phyloP scores from a whole-genome alignment of 37 sponge, comb jelly and placozoan species.

The Spongia lamella region DNA sequence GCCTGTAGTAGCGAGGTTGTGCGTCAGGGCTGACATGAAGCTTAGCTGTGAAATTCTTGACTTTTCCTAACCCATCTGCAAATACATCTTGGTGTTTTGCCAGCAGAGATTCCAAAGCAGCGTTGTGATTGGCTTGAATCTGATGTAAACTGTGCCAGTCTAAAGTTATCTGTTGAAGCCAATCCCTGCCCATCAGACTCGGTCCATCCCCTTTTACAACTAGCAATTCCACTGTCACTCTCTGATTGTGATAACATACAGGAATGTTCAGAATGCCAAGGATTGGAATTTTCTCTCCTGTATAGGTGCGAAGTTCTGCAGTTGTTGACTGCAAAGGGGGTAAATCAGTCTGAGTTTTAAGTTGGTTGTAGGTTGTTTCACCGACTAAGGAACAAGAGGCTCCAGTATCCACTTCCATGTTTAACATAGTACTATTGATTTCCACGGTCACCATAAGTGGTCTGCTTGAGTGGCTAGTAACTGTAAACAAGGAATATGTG shows the following conservation, averaged over 20 bases:
- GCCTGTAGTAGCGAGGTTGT: conserved; percentile 7
- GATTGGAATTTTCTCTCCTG: conserved; percentile 23
- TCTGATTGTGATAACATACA: conserved; percentile 3
- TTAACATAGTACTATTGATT: background rate
- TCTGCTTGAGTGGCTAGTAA: too few species aligned
- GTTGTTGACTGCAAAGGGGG: conserved; percentile 3
- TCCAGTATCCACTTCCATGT: conserved; percentile 56
- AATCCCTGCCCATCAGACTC: conserved; percentile 43
- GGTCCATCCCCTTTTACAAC: conserved; percentile 43
- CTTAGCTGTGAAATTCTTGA: conserved; percentile 9
- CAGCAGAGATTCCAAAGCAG: background rate
- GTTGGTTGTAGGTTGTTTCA: background rate
- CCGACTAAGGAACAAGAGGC: conserved; percentile 30
- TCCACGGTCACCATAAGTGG: conserved; percentile 13
- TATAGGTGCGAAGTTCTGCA: conserved; percentile 27
- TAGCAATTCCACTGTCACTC: conserved; percentile 6
- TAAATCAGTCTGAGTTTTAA: background rate
- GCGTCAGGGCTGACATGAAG: background rate
- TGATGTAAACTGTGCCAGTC: background rate
- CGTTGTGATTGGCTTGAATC: background rate
- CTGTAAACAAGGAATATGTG: too few species aligned
- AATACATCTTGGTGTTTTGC: conserved; percentile 26
- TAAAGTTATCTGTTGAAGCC: conserved; percentile 11
- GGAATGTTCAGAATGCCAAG: conserved; percentile 11
- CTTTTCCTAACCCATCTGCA: conserved; percentile 8